Conservation (phyloP, 2,797 vertebrate species). For the Macrochelys suwanniensis region DNA sequence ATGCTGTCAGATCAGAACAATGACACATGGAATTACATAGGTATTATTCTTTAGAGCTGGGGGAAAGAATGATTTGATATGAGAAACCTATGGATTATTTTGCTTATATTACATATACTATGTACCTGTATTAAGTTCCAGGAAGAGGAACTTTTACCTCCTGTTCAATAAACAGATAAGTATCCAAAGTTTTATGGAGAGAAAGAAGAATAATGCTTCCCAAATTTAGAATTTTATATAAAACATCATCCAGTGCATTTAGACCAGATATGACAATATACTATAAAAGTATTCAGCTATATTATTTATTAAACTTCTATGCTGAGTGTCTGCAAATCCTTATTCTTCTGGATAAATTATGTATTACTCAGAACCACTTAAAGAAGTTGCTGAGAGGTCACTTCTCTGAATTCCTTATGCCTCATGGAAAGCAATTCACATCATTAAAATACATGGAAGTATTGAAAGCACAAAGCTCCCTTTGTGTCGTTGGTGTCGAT, state of each 20-base stretch:
- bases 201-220: neutral
- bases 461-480: neutral
- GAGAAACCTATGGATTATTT: neutral
- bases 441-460: conserved; percentile 24
- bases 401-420: conserved; percentile 20
- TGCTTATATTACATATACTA: neutral
- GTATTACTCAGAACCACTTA: conserved; percentile 27
- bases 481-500: conserved; percentile 10
- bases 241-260: neutral
- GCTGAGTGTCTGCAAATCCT: neutral
- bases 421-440: conserved; percentile 33
- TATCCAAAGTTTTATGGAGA: neutral
- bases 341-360: conserved; percentile 49
- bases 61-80: neutral
- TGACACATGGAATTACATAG: neutral
- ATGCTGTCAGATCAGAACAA: conserved; percentile 32
- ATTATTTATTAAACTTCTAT: conserved; percentile 39
- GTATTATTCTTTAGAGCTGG: neutral
- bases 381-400: conserved; percentile 31
- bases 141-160: neutral
- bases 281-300: neutral
- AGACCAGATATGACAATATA: neutral
- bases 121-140: neutral
- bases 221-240: neutral
- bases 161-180: neutral